Evolutionary conservation across 2,797 vertebrate species (phyloP).

Genomic region (Strix occidentalis): DNA sequence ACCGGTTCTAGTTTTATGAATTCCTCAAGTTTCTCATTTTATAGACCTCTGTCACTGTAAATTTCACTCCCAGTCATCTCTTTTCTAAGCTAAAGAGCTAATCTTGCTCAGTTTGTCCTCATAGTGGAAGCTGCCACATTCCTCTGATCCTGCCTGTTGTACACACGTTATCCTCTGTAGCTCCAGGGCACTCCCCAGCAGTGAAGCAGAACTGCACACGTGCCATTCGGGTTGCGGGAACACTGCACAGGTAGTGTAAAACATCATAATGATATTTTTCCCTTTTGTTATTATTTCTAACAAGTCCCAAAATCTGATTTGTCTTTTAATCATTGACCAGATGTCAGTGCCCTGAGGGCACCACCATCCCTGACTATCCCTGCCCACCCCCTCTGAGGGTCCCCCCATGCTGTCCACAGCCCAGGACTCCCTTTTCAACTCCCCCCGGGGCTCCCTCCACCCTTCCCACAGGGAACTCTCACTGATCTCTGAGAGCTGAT

Average conservation of each 20-base stretch:
- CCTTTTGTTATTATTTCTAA: neutral
- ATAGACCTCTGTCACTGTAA: neutral
- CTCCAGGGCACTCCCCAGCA: neutral
- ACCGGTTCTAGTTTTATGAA: neutral
- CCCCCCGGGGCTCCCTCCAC: neutral
- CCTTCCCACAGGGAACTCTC: neutral
- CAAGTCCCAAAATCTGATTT: neutral
- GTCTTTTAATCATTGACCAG: neutral
- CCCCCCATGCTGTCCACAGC: neutral
- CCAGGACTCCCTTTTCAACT: neutral
- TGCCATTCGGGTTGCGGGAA: neutral
- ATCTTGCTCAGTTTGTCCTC: neutral
- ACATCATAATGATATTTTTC: accelerated
- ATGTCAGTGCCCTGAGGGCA: neutral
- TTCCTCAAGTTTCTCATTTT: neutral
- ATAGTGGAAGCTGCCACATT: neutral
- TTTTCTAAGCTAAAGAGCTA: neutral
- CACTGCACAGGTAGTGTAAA: neutral
- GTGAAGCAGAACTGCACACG: neutral
- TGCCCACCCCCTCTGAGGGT: accelerated
- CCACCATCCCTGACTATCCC: neutral
- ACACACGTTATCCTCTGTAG: neutral
- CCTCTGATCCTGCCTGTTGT: neutral
- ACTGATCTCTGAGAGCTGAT: neutral
- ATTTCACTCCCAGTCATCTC: neutral